Conservation (phyloP, 2,797 vertebrate genomes). For the Acanthurus lineatus region DNA sequence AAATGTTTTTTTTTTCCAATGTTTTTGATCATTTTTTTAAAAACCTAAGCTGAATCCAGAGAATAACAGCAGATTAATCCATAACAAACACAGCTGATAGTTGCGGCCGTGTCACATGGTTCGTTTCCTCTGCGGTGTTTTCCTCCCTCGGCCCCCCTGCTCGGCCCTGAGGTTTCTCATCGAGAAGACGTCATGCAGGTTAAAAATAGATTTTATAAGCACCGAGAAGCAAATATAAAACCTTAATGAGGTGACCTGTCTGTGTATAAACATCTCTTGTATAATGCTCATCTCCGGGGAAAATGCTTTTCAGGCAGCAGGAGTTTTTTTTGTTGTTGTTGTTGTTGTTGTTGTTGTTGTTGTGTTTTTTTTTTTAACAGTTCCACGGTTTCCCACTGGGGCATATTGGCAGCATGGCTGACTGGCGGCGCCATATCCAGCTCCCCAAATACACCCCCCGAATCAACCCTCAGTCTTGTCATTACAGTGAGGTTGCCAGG, state of each 20-base stretch:
- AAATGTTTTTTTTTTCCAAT: too few relatives aligned
- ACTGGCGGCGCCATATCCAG: background rate
- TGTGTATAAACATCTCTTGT: background rate
- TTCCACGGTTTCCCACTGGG: background rate
- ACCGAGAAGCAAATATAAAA: background rate
- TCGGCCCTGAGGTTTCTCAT: too few relatives aligned
- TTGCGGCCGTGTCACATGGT: background rate
- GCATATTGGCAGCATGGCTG: slow-evolving; percentile 6
- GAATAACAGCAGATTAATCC: background rate
- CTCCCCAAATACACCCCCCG: background rate
- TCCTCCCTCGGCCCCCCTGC: background rate
- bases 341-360: too few relatives aligned
- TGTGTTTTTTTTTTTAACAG: too few relatives aligned
- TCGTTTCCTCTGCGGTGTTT: background rate
- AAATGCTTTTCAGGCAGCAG: background rate
- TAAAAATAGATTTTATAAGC: background rate
- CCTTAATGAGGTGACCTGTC: background rate
- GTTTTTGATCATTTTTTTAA: too few relatives aligned
- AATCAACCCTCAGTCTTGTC: slow-evolving; percentile 1
- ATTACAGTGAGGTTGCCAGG: slow-evolving; percentile 22
- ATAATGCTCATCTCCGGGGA: background rate
- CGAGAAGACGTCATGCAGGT: too few relatives aligned
- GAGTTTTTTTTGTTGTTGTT: too few relatives aligned
- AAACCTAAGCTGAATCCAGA: background rate
- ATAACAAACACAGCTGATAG: too few relatives aligned